A percentile compares a stretch with the other conserved stretches of the same genome.
Evolutionary conservation across 2,797 vertebrate species (phyloP).

Genomic region (Perodicticus potto): DNA sequence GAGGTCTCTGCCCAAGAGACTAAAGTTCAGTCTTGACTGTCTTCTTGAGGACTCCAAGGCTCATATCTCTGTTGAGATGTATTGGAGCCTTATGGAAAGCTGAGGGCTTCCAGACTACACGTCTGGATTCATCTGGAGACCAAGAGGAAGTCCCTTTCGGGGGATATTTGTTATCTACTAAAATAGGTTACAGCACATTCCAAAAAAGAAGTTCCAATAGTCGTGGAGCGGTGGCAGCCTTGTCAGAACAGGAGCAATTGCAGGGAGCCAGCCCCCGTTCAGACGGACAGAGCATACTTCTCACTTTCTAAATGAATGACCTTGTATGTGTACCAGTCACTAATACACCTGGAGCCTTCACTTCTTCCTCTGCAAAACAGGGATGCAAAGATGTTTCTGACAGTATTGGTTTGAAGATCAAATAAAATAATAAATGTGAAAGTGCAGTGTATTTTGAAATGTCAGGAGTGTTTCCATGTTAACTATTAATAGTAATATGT

Average conservation of each 20-base stretch:
- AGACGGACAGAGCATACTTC: not conserved
- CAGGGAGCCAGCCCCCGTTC: rapidly evolving
- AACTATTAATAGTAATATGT: slow-evolving; percentile 63
- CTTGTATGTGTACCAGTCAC: not conserved
- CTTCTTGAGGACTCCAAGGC: not conserved
- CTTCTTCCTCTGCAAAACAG: not conserved
- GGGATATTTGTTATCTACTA: not conserved
- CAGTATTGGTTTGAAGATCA: slow-evolving; percentile 54
- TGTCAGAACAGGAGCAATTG: not conserved
- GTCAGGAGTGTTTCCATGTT: slow-evolving; percentile 60
- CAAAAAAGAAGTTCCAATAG: not conserved
- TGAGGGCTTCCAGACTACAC: not conserved
- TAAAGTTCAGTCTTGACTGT: not conserved
- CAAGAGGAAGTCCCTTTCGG: not conserved
- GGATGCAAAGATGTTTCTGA: slow-evolving; percentile 42
- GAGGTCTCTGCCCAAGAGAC: not conserved
- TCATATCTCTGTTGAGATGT: not conserved
- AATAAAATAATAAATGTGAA: slow-evolving; percentile 61
- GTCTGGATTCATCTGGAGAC: not conserved
- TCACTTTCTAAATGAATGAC: not conserved
- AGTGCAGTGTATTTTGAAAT: not conserved
- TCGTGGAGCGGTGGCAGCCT: not conserved
- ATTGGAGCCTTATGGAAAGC: not conserved
- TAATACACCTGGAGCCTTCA: not conserved
- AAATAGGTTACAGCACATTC: not conserved